These are phyloP conservation scores for Trichonephila clavata DNA, from an alignment of 1,140 invertebrate genomes.

Conservation along the genomic window DNA sequence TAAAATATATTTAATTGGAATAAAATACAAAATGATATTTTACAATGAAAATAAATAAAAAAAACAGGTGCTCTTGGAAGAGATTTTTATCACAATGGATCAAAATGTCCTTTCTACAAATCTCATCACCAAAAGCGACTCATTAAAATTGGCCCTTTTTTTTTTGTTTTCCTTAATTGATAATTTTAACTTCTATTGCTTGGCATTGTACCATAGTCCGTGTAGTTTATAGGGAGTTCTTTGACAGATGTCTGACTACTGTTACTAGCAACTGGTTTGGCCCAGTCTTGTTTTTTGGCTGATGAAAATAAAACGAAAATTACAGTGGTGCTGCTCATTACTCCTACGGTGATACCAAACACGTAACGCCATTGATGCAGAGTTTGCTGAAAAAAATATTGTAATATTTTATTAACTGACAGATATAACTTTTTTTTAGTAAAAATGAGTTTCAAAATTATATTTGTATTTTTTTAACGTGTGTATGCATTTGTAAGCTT, in stretches of 20 bases:
- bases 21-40: too few species aligned
- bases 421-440: neutral
- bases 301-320: neutral
- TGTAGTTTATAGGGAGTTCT: neutral
- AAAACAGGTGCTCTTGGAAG: too few species aligned
- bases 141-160: neutral
- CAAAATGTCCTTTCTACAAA: too few species aligned
- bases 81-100: too few species aligned
- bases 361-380: conserved; percentile 78
- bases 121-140: neutral
- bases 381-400: conserved; percentile 77
- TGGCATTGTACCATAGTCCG: neutral
- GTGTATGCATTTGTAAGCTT: too few species aligned
- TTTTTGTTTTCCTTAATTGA: neutral
- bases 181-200: neutral
- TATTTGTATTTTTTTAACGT: too few species aligned
- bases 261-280: neutral
- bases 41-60: too few species aligned
- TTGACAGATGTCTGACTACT: neutral
- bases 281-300: conserved; percentile 12
- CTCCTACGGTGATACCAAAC: conserved; percentile 76
- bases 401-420: neutral
- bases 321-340: neutral
- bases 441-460: too few species aligned
- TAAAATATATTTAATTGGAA: too few species aligned